phyloP scores from a whole-genome alignment of 2,113 vertebrate species.

The Burhinus oedicnemus region DNA sequence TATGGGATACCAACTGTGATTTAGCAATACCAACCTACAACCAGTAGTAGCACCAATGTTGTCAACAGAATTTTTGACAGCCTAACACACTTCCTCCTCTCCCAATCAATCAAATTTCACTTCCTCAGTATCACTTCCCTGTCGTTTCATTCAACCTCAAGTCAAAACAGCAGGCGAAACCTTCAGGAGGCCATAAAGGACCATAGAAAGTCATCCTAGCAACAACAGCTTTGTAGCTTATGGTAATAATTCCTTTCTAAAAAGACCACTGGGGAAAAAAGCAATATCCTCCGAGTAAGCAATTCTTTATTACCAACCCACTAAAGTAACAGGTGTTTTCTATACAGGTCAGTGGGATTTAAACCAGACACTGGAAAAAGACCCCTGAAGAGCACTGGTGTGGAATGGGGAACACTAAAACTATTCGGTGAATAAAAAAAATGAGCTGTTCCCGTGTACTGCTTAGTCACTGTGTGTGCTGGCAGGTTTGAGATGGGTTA shows the following conservation, averaged over 20 bases:
- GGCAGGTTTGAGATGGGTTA: neutral
- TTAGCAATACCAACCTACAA: neutral
- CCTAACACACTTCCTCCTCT: neutral
- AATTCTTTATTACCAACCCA: neutral
- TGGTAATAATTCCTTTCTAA: neutral
- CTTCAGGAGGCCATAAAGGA: rapidly evolving
- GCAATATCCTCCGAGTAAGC: neutral
- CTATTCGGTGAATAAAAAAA: neutral
- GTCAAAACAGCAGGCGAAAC: neutral
- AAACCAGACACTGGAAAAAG: neutral
- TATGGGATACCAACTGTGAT: neutral
- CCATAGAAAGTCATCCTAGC: neutral
- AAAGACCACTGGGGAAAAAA: neutral
- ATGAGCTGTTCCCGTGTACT: neutral
- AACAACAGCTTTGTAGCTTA: neutral
- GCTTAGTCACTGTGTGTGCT: neutral
- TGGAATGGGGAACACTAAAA: neutral
- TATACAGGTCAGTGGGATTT: neutral
- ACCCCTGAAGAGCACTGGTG: neutral
- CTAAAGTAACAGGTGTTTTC: neutral
- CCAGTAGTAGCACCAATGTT: neutral
- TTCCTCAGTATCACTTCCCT: neutral
- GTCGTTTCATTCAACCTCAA: neutral
- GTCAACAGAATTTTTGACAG: neutral
- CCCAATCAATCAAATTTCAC: neutral